Evolutionary conservation across 2,113 vertebrate species (phyloP).

Genomic region (Myocastor coypus): DNA sequence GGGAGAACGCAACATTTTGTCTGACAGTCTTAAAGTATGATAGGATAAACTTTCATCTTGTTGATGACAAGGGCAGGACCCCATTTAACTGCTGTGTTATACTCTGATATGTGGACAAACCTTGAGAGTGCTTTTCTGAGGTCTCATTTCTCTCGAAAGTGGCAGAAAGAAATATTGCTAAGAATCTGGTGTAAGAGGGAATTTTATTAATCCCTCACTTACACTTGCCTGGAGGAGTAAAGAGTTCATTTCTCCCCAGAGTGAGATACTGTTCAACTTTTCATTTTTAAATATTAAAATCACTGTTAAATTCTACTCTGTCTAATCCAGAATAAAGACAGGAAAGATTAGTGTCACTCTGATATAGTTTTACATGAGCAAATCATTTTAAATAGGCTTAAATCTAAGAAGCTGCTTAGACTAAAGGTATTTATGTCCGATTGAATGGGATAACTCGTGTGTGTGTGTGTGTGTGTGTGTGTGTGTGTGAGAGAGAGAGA

Average conservation of each 20-base stretch:
- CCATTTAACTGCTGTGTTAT: neutral
- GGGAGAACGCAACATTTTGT: slow-evolving; percentile 39
- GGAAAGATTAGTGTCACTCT: slow-evolving; percentile 72
- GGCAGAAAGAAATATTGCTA: slow-evolving; percentile 42
- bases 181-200: slow-evolving; percentile 56
- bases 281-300: slow-evolving; percentile 72
- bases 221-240: slow-evolving; percentile 54
- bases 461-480: neutral
- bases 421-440: slow-evolving; percentile 50
- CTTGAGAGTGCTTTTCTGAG: slow-evolving; percentile 52
- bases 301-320: slow-evolving; percentile 68
- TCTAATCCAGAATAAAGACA: slow-evolving; percentile 70
- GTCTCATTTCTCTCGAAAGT: slow-evolving; percentile 46
- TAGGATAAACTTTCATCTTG: slow-evolving; percentile 31
- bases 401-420: slow-evolving; percentile 55
- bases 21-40: slow-evolving; percentile 64
- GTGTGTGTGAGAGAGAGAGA: neutral
- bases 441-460: neutral
- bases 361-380: slow-evolving; percentile 61
- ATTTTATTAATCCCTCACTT: slow-evolving; percentile 70
- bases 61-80: slow-evolving; percentile 50
- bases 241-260: slow-evolving; percentile 50
- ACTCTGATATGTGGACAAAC: slow-evolving; percentile 50
- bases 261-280: slow-evolving; percentile 43
- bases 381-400: slow-evolving; percentile 76